Base-by-base conservation (phyloP, 2,797 vertebrate genomes). In the Corythornis leucogaster region DNA sequence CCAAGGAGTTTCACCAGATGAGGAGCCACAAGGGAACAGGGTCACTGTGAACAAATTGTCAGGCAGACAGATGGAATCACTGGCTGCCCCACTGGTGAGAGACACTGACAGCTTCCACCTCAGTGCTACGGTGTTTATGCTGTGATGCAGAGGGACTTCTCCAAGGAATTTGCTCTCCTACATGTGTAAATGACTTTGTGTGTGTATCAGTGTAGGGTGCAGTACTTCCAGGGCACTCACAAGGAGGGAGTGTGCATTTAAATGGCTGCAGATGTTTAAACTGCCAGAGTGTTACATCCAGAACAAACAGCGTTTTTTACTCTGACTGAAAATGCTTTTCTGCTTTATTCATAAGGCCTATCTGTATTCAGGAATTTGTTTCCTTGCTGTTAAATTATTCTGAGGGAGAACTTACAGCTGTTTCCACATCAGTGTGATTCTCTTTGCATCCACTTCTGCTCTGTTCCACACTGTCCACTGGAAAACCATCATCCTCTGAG, bases 1-100 rank as follows among this genome's bases (percentile, higher is more conserved):
- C 75, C 66, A 64, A 76, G 43, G 69, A 69, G 48, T 85, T 96
- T 92, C 50, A 79, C 55, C 0, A 2, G 78, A 85, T 45, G 38
- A 75, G 75, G 81, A 89, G 75, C 40, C 2, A 0, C 62, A 35
- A 82, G 80, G 76, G 83, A 87, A 79, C 59, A 76, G 75, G 68
- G 83, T 83, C 92, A 57, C 87, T 92, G 85, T 95, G 88, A 94
- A 89, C 76, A 90, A 87, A 94, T 94, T 89, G 94, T 92, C 92
- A 91, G 78, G 94, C 94, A 96, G 90, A 89, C 90, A 85, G 83
- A 83, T 80, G 87, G 87, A 85, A 75, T 89, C 22, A 6, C 85
- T 80, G 85, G 63, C 82, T 94, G 91, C 89, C 85, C 74, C 87
- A 55, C 87, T 79, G 54, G 80, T 95, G 90, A 85, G 83, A 77